These are phyloP conservation scores for Paradoxurus hermaphroditus DNA, from an alignment of 2,113 vertebrate species.

Conservation along the genomic window DNA sequence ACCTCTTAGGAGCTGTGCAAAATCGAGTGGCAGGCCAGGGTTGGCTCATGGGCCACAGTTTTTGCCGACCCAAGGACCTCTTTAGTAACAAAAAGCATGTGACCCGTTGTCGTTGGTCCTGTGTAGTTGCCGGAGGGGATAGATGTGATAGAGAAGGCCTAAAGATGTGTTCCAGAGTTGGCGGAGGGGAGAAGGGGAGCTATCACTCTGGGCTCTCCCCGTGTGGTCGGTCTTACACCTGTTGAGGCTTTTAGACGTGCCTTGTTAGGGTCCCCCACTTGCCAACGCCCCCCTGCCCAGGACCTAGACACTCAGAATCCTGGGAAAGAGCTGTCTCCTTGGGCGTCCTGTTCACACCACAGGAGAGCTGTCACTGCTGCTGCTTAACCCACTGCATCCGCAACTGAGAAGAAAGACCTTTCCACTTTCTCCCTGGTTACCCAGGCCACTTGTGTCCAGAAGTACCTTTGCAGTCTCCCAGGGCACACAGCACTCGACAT, in stretches of 20 bases:
- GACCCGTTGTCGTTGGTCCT: neutral
- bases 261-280: neutral
- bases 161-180: too few relatives aligned
- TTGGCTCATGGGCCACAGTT: neutral
- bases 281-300: neutral
- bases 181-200: fast-evolving
- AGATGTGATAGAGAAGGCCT: neutral
- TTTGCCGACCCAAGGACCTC: neutral
- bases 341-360: neutral
- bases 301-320: neutral
- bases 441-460: neutral
- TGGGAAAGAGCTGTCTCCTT: neutral
- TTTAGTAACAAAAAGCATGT: neutral
- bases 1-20: neutral
- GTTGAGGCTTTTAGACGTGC: neutral
- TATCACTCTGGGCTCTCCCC: neutral
- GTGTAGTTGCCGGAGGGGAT: neutral
- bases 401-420: neutral
- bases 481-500: neutral
- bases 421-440: neutral
- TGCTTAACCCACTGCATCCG: neutral
- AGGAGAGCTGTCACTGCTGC: neutral
- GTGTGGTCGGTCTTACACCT: too few relatives aligned
- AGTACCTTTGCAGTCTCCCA: neutral
- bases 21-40: neutral